Percentiles rank a stretch among this genome's conserved stretches.
Conservation (phyloP, 1,140 invertebrate genomes). For the Drosophila seguyi region DNA sequence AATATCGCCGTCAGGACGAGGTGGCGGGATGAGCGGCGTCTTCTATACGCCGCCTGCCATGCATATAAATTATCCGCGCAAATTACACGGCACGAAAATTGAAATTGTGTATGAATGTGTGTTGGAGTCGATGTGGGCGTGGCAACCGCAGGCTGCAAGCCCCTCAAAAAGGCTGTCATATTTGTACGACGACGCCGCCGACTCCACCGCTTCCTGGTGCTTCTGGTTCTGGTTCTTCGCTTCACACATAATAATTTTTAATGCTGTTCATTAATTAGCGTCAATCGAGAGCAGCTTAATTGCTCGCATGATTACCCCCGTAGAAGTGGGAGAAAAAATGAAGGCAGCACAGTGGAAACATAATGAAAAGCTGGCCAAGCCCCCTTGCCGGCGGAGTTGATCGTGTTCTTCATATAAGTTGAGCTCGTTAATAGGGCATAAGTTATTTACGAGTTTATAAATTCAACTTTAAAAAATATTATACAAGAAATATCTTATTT, state of each 20-base stretch:
- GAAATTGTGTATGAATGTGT: constrained; percentile 52
- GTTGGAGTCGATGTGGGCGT: not conserved
- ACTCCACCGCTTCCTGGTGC: not conserved
- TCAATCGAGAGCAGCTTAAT: constrained; percentile 65
- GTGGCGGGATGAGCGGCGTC: constrained; percentile 42
- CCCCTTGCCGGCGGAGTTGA: constrained; percentile 1
- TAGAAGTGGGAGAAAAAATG: constrained; percentile 20
- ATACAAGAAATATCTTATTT: not conserved
- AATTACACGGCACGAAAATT: constrained; percentile 80
- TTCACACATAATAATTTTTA: constrained; percentile 77
- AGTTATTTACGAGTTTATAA: constrained; percentile 9
- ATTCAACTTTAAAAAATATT: constrained; percentile 1
- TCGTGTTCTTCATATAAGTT: constrained; percentile 7
- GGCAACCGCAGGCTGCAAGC: constrained; percentile 5
- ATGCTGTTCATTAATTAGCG: constrained; percentile 72
- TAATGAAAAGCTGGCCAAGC: constrained; percentile 14
- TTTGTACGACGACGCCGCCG: constrained; percentile 18
- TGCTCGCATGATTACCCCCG: constrained; percentile 62
- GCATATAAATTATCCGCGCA: constrained; percentile 81
- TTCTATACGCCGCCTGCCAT: constrained; percentile 70
- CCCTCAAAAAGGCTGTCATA: constrained; percentile 55
- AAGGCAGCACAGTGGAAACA: constrained; percentile 17
- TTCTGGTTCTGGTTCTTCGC: constrained; percentile 23
- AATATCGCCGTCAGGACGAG: constrained; percentile 9
- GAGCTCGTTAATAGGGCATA: constrained; percentile 27